Evolutionary conservation across 53 echinoderm and acorn worm species (phyloP).

Genomic region (Echinometra lucunter): DNA sequence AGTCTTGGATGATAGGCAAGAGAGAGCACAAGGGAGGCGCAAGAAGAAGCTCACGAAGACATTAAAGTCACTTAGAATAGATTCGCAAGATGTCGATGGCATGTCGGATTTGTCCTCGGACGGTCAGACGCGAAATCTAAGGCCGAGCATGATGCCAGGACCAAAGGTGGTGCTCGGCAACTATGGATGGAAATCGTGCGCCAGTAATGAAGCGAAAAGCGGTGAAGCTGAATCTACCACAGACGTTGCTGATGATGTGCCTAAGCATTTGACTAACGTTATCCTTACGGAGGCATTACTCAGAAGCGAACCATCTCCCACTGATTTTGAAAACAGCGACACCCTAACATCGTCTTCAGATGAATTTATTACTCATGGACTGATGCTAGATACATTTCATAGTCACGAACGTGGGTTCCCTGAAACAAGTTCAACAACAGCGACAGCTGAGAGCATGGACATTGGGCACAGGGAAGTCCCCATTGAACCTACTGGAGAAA

Average conservation of each 20-base stretch:
- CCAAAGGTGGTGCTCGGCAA: neutral
- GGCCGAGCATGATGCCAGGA: neutral
- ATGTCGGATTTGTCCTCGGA: slow-evolving; percentile 37
- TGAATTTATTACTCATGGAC: neutral
- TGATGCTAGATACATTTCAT: neutral
- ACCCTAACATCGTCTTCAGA: slow-evolving; percentile 19
- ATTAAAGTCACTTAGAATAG: neutral
- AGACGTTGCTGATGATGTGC: neutral
- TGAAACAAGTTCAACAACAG: neutral
- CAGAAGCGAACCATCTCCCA: neutral
- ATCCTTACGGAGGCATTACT: neutral
- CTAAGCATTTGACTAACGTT: neutral
- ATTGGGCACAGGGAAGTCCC: neutral
- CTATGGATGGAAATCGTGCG: neutral
- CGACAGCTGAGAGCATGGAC: neutral
- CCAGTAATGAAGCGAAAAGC: too few species aligned
- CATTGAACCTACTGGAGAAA: neutral
- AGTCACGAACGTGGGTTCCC: neutral
- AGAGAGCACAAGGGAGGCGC: neutral
- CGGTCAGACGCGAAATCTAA: neutral
- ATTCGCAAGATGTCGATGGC: neutral
- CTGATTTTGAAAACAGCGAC: slow-evolving; percentile 20
- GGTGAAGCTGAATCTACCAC: neutral
- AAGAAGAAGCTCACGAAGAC: slow-evolving; percentile 32
- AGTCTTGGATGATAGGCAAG: neutral